Base-by-base conservation (phyloP, 1,140 invertebrate genomes). In the Drosophila virilis region DNA sequence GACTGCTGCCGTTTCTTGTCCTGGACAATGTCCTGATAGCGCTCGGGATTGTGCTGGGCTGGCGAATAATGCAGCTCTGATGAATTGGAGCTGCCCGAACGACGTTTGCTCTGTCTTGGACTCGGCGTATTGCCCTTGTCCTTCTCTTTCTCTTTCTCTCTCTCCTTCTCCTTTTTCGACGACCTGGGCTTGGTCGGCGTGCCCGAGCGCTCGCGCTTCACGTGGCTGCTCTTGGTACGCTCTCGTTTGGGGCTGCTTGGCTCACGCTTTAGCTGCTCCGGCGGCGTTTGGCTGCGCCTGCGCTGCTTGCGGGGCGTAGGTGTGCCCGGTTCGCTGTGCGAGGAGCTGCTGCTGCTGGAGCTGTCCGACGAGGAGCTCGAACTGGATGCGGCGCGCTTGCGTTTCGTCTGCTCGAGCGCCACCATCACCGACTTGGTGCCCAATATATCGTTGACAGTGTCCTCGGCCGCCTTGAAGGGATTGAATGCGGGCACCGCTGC, bases 51-150 rank as follows among this genome's bases (percentile, higher is more conserved):
- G 8, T 94, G 92, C 7, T 94, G 91, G 0, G 95, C 94, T 0
- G 95, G 95, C 0, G 95, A 95, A 78, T 95, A 95, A 61, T 94
- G 95, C 59, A 95, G 91, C 48, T 92, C 90, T 0, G 91, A 91
- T 15, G 90, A 91, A 35, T 48, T 40, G 7, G 81, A 82, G 28
- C 80, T 82, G 13, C 28, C 67, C 6, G 85, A 85, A 6, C 85
- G 80, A 12, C 69, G 83, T 7, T 52, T 64, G 9, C n/a, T 42
- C 1, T 52, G 57, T 8, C 52, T 76, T 0, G 83, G 83, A 64
- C 83, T 88, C 1, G 84, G 59, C 8, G 80, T 83, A n/a, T 15
- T 60, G 8, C 54, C 59, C 48, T 42, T 48, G 8, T 48, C 66
- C 48, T 67, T 79, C 3, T 43, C 50, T 33, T 80, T 85, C n/a